Percentiles rank a stretch among this genome's conserved stretches.
Evolutionary conservation across 2,888 invertebrate genomes (phyloP).

Genomic region (Pseudolycoriella hygida): DNA sequence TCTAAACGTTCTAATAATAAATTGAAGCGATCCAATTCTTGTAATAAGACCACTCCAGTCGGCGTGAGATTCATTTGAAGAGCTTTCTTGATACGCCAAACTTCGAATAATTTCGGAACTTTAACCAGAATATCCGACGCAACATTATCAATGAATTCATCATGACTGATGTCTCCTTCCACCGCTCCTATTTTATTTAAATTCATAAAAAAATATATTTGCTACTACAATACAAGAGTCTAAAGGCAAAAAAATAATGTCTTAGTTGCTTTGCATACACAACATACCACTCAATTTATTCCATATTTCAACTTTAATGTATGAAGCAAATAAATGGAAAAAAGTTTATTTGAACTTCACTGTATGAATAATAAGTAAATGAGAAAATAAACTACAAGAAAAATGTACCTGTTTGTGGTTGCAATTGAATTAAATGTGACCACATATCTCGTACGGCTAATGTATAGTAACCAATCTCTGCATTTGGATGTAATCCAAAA

Average conservation of each 20-base stretch:
- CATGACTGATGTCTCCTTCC: constrained; percentile 54
- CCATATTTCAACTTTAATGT: too few relatives aligned
- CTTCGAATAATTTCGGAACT: constrained; percentile 59
- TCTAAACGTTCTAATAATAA: constrained; percentile 51
- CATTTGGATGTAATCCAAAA: constrained; percentile 87
- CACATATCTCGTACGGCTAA: constrained; percentile 75
- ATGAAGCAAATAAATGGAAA: too few relatives aligned
- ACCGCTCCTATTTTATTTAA: not conserved
- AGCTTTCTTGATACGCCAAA: constrained; percentile 61
- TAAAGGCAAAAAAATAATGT: too few relatives aligned
- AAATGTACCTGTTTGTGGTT: constrained; percentile 66
- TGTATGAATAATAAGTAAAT: not conserved
- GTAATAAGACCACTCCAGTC: constrained; percentile 68
- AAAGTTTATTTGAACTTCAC: too few relatives aligned
- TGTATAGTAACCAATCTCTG: constrained; percentile 87
- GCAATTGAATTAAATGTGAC: constrained; percentile 68
- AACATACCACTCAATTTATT: too few relatives aligned
- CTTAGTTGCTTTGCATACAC: too few relatives aligned
- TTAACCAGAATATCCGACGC: constrained; percentile 61
- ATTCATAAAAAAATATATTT: not conserved
- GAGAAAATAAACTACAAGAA: constrained; percentile 7
- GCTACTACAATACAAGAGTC: not conserved
- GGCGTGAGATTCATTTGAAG: constrained; percentile 69
- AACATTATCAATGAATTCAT: constrained; percentile 66
- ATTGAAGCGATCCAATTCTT: constrained; percentile 82